Evolutionary conservation across 2,113 vertebrate species (phyloP).

Genomic region (Fukomys damarensis): DNA sequence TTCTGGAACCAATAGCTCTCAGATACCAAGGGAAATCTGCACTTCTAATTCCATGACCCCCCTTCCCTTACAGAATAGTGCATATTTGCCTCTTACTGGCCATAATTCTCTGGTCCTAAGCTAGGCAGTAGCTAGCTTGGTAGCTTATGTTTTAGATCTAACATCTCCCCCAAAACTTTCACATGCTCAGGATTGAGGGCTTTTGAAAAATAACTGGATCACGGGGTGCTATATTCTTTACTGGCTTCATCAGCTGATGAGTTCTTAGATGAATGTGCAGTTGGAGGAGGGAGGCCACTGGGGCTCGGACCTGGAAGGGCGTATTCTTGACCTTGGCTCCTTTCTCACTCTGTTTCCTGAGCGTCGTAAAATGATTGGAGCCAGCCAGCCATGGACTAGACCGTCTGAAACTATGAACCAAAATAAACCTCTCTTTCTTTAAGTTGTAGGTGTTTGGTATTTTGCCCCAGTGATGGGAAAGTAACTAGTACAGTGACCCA

Average conservation of each 20-base stretch:
- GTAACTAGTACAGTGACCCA: neutral
- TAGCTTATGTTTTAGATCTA: neutral
- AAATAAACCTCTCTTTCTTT: neutral
- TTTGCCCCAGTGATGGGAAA: neutral
- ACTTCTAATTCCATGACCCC: rapidly evolving
- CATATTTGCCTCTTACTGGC: neutral
- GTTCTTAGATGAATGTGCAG: neutral
- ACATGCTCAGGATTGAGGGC: neutral
- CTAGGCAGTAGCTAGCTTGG: neutral
- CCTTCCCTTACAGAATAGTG: neutral
- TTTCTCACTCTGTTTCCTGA: neutral
- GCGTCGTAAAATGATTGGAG: neutral
- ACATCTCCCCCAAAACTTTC: neutral
- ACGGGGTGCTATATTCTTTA: neutral
- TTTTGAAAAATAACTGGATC: neutral
- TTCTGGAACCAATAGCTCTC: neutral
- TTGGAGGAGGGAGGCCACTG: neutral
- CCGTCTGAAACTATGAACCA: neutral
- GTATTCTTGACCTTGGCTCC: neutral
- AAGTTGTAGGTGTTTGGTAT: neutral
- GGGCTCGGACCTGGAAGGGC: neutral
- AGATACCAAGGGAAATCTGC: no score
- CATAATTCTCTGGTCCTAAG: neutral
- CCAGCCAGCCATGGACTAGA: neutral
- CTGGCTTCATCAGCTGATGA: neutral